Conservation (phyloP, 2,797 vertebrate species). For the Sebastes nivosus region DNA sequence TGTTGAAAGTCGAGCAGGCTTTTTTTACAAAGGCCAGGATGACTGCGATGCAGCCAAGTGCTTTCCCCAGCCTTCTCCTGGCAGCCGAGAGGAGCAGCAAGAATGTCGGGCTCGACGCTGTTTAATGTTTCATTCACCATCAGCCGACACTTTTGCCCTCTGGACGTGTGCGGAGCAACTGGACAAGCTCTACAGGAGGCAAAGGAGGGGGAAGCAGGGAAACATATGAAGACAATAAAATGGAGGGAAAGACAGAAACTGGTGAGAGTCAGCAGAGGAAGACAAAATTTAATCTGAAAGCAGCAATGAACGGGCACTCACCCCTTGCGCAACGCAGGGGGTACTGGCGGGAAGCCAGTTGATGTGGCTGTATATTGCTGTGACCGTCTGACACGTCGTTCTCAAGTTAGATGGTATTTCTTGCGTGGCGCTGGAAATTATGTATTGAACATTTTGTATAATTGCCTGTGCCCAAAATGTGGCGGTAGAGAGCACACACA, state of each 20-base stretch:
- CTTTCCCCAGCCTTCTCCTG: not conserved
- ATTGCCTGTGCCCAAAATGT: no score
- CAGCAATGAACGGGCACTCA: no score
- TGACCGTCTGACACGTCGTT: no score
- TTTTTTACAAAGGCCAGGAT: not conserved
- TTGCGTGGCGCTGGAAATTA: no score
- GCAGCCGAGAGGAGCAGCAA: not conserved
- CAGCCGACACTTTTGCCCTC: not conserved
- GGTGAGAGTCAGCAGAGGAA: not conserved
- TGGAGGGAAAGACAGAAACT: not conserved
- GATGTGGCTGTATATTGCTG: no score
- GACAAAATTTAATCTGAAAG: no score
- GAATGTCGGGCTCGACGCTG: not conserved
- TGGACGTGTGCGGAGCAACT: not conserved
- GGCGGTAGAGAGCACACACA: no score
- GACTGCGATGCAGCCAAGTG: not conserved
- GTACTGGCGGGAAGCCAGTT: no score
- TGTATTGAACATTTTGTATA: no score
- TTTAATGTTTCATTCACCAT: slow-evolving; percentile 29
- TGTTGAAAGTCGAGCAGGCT: not conserved
- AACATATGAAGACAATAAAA: not conserved
- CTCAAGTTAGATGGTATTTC: no score
- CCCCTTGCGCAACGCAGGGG: no score
- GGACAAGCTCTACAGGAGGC: not conserved
- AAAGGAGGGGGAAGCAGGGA: not conserved